These are phyloP conservation scores for Leucophora obtusa DNA, from an alignment of 2,888 invertebrate genomes.

Conservation along the genomic window DNA sequence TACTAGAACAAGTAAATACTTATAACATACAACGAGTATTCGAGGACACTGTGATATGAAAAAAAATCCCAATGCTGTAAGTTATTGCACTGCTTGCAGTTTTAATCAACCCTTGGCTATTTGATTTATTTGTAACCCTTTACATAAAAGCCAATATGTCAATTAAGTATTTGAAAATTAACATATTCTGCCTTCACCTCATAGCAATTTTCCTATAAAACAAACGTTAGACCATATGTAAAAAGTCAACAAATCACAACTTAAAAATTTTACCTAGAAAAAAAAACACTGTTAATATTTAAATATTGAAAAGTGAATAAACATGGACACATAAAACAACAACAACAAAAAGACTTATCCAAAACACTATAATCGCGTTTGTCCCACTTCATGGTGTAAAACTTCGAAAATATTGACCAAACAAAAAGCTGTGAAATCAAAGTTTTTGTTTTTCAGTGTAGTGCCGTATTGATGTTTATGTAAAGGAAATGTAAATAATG, in stretches of 20 bases:
- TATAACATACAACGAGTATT: too few relatives aligned
- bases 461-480: conserved; percentile 25
- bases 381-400: background rate
- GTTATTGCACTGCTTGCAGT: background rate
- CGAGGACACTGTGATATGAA: too few relatives aligned
- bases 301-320: conserved; percentile 28
- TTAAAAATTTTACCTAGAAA: background rate
- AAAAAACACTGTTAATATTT: background rate
- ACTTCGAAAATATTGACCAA: conserved; percentile 29
- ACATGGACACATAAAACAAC: background rate
- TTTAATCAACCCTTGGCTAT: background rate
- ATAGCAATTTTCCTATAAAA: background rate
- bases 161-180: conserved; percentile 6
- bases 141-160: conserved; percentile 13
- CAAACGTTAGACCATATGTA: background rate
- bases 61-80: background rate
- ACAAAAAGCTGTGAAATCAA: conserved; percentile 44
- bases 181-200: background rate
- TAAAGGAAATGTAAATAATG: conserved; percentile 65
- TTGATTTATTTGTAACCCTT: background rate
- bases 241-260: conserved; percentile 29
- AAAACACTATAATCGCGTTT: background rate
- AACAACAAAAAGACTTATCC: conserved; percentile 2
- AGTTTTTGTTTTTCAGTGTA: conserved; percentile 5
- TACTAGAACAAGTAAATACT: too few relatives aligned